Evolutionary conservation across 1,140 invertebrate genomes (phyloP), one percentile per base, ranked within the genome.

Genomic region (Meteorus sp.): DNA sequence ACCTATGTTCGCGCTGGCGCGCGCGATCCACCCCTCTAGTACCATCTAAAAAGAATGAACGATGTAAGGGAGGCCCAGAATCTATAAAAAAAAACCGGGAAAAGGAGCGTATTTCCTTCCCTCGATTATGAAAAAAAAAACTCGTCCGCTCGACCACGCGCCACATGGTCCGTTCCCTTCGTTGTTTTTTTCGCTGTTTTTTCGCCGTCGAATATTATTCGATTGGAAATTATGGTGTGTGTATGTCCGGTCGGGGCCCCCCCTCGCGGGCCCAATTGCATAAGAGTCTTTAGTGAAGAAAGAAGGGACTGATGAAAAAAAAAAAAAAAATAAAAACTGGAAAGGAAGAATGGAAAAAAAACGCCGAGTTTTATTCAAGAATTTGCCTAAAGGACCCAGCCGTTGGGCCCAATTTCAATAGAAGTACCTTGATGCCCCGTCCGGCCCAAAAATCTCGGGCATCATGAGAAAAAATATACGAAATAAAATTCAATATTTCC

Each of bases 311-410:
- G n/a, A 44, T 19, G 22, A 44, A 67, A 69, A 71, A 74, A 73
- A 72, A 61, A 45, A 6, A 29, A 25, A 53, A 43, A 50, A 55
- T 48, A 53, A 53, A 44, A 47, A 33, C 4, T 15, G 31, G 22
- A 44, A 67, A 69, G 70, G 73, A 73, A 72, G 60, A 45, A 6
- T 17, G 15, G 47, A 43, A 50, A 55, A 55, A 53, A 53, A 44
- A 47, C 22, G 4, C 9, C 4, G 27, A 29, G 27, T 62, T 66
- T 72, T 68, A 74, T 76, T 75, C 59, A 75, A 72, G 27, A 72
- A 76, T 76, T 76, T 76, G 72, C 72, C 69, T 76, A 76, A 75
- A 71, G 67, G 63, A 6, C 29, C 64, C 64, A 64, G 59, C 59
- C 60, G 60, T 48, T 55, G 39, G 39, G 3, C 15, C 50, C 59